Conservation (phyloP, 2,113 vertebrate genomes). For the Phoenicopterus ruber region DNA sequence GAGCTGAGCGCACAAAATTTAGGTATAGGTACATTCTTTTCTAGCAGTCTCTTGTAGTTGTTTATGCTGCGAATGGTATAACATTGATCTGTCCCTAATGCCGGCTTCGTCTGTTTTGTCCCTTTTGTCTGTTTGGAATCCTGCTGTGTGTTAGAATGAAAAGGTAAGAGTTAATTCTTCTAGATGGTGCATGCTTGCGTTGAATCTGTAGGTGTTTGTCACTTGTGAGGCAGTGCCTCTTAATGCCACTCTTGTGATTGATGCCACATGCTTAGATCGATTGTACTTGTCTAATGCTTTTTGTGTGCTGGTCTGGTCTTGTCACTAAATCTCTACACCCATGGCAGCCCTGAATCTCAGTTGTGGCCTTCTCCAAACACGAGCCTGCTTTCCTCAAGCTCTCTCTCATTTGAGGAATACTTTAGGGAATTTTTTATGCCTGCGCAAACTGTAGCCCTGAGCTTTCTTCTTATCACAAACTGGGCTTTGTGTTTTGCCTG, state of each 20-base stretch:
- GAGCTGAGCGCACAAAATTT: not conserved
- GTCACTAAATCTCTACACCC: constrained; percentile 30
- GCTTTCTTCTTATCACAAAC: not conserved
- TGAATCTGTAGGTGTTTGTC: constrained; percentile 63
- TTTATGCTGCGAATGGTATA: constrained; percentile 55
- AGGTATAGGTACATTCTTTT: not conserved
- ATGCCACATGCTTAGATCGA: constrained; percentile 16
- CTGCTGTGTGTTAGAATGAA: constrained; percentile 99
- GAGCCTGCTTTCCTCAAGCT: not conserved
- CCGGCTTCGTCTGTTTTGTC: constrained; percentile 97
- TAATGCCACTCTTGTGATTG: constrained; percentile 57
- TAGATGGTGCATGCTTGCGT: constrained; percentile 87
- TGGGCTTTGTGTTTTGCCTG: constrained; percentile 7
- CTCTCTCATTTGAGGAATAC: constrained; percentile 2
- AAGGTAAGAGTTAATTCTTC: constrained; percentile 95
- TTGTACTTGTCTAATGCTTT: constrained; percentile 44
- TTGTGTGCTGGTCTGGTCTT: constrained; percentile 33
- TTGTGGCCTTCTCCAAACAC: constrained; percentile 44
- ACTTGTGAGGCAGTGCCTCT: constrained; percentile 33
- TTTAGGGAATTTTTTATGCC: not conserved
- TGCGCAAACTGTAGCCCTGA: not conserved
- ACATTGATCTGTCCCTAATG: constrained; percentile 84
- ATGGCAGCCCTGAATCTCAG: constrained; percentile 62
- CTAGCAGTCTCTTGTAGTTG: not conserved
- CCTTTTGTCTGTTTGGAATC: constrained; percentile 97